Percentiles rank a stretch among this genome's conserved stretches.
These are phyloP conservation scores for Scaptomyza hsui DNA, from an alignment of 1,140 invertebrate genomes.

Conservation along the genomic window DNA sequence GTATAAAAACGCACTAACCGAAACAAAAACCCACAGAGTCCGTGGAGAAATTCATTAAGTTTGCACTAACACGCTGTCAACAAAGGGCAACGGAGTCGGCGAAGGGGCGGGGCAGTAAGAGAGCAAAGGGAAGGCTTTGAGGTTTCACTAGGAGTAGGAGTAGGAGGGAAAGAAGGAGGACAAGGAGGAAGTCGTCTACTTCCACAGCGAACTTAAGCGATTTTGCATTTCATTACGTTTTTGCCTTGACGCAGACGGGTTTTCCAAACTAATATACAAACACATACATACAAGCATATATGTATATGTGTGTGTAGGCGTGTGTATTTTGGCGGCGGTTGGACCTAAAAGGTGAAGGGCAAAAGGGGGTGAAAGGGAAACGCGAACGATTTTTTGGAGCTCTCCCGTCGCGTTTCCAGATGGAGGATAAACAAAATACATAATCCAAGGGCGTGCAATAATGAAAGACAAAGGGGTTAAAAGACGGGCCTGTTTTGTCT, in stretches of 20 bases:
- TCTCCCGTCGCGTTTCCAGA: constrained; percentile 44
- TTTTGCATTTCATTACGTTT: constrained; percentile 80
- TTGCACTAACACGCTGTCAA: constrained; percentile 81
- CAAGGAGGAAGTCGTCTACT: constrained; percentile 33
- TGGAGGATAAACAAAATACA: constrained; percentile 80
- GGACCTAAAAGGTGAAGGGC: constrained; percentile 17
- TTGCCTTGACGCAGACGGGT: constrained; percentile 42
- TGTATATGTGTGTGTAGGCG: constrained; percentile 11
- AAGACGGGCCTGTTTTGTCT: constrained; percentile 29
- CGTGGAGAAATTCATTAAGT: constrained; percentile 81
- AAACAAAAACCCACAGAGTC: constrained; percentile 73
- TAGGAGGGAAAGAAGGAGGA: background rate
- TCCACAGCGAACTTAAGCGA: constrained; percentile 72
- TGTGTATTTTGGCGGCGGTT: constrained; percentile 22
- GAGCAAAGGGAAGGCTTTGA: background rate
- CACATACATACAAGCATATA: background rate
- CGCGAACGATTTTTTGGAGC: constrained; percentile 37
- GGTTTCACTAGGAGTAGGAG: background rate
- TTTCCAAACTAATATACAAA: constrained; percentile 6
- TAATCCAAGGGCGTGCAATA: constrained; percentile 71
- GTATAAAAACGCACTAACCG: constrained; percentile 52
- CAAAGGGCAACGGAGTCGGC: constrained; percentile 28
- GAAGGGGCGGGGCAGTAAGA: background rate
- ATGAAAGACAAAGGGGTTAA: constrained; percentile 68
- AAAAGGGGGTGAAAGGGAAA: background rate